A percentile compares a stretch with the other conserved stretches of the same genome.
Conservation (phyloP, 1,140 invertebrate species). For the Micrasema longulum region DNA sequence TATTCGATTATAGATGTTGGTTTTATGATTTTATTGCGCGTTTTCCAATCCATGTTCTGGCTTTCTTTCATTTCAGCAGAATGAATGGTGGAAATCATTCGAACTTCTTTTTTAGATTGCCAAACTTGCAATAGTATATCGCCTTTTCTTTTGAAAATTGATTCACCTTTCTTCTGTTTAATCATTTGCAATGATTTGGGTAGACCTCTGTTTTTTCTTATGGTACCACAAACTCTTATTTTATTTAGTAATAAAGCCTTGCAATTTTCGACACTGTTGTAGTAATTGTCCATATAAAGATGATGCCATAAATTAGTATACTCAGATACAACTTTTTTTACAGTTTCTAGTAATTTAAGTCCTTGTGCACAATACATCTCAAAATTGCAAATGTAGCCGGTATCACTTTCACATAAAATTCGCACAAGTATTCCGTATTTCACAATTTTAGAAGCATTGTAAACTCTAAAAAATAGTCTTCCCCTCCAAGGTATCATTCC, state of each 20-base stretch:
- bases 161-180: slow-evolving; percentile 46
- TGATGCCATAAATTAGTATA: too few relatives aligned
- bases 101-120: slow-evolving; percentile 48
- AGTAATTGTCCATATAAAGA: slow-evolving; percentile 49
- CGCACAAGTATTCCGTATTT: slow-evolving; percentile 53
- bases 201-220: slow-evolving; percentile 51
- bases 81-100: slow-evolving; percentile 52
- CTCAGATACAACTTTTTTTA: slow-evolving; percentile 39
- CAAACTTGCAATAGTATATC: slow-evolving; percentile 51
- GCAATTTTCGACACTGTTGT: slow-evolving; percentile 50
- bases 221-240: slow-evolving; percentile 54
- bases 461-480: too few relatives aligned
- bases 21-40: slow-evolving; percentile 46
- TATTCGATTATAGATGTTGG: too few relatives aligned
- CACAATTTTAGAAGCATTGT: too few relatives aligned
- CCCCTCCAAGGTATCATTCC: too few relatives aligned
- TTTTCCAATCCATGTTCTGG: slow-evolving; percentile 47
- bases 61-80: slow-evolving; percentile 48
- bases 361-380: slow-evolving; percentile 50
- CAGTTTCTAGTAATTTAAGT: slow-evolving; percentile 45
- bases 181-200: slow-evolving; percentile 46
- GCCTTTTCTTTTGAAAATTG: slow-evolving; percentile 46
- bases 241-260: slow-evolving; percentile 45
- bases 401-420: slow-evolving; percentile 53
- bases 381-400: slow-evolving; percentile 53